Percentiles rank a stretch among this genome's conserved stretches.
Evolutionary conservation across 2,888 invertebrate species (phyloP).

Genomic region (Trachelus iudaicus): DNA sequence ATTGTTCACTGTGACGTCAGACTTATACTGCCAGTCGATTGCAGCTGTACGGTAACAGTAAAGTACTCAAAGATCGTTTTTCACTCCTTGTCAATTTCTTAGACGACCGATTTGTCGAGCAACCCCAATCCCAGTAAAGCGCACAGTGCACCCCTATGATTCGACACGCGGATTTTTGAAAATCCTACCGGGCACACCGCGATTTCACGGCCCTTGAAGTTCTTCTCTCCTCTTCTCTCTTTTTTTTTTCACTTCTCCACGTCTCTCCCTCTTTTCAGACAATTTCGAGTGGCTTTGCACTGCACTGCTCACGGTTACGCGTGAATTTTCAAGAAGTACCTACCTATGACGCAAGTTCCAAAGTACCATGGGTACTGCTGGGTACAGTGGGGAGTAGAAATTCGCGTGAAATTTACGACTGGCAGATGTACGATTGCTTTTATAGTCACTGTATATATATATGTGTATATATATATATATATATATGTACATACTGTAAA

Average conservation of each 20-base stretch:
- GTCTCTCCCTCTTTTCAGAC: conserved; percentile 12
- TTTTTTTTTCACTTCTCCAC: conserved; percentile 9
- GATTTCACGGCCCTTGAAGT: conserved; percentile 6
- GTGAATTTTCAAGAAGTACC: background rate
- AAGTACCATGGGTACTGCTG: background rate
- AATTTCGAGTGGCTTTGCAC: background rate
- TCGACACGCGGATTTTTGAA: conserved; percentile 22
- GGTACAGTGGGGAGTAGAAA: background rate
- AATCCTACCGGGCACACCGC: conserved; percentile 4
- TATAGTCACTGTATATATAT: conserved; percentile 17
- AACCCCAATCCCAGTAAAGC: background rate
- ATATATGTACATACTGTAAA: background rate
- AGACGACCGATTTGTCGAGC: conserved; percentile 1
- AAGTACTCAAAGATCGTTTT: background rate
- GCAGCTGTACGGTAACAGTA: background rate
- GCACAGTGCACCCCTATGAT: conserved; percentile 21
- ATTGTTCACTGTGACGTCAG: background rate
- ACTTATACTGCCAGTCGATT: background rate
- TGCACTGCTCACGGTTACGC: background rate
- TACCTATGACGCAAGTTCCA: background rate
- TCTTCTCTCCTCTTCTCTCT: conserved; percentile 13
- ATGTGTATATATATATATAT: too few species aligned
- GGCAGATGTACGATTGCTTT: conserved; percentile 33
- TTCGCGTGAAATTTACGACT: conserved; percentile 25
- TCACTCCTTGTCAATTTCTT: background rate